Evolutionary conservation across 2,888 invertebrate genomes (phyloP).

Genomic region (Diarsia brunnea): DNA sequence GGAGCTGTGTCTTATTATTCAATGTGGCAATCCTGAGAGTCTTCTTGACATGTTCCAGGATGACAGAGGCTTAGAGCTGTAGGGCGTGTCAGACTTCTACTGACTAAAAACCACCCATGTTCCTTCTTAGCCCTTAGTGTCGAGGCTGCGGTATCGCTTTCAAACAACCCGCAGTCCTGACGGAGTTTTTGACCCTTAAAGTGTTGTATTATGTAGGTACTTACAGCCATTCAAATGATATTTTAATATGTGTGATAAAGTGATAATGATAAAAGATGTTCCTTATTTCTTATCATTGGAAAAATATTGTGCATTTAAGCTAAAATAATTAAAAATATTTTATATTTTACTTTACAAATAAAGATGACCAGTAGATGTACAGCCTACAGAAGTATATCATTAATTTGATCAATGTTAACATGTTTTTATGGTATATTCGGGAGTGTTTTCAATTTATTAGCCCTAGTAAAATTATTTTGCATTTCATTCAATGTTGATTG

Average conservation of each 20-base stretch:
- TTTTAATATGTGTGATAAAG: not conserved
- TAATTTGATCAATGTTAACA: not conserved
- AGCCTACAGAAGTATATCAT: not conserved
- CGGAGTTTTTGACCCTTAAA: too few species aligned
- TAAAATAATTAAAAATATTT: not conserved
- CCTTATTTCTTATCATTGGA: not conserved
- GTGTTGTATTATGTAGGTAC: not conserved
- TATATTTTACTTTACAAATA: not conserved
- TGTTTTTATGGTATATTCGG: not conserved
- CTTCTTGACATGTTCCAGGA: not conserved
- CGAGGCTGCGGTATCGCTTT: too few species aligned
- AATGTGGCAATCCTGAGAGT: too few species aligned
- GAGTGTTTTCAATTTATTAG: conserved; percentile 1
- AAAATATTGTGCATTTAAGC: not conserved
- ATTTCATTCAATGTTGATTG: not conserved
- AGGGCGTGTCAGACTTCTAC: too few species aligned
- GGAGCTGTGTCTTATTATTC: not conserved
- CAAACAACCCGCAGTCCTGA: too few species aligned
- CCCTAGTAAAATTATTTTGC: not conserved
- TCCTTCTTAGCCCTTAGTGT: too few species aligned
- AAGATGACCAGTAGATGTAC: not conserved
- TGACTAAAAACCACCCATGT: too few species aligned
- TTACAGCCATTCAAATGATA: not conserved
- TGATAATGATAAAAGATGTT: not conserved
- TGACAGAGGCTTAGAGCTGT: not conserved